Evolutionary conservation across 2,113 vertebrate species (phyloP), one percentile per base, ranked within the genome.

Genomic region (Corvus cornix): DNA sequence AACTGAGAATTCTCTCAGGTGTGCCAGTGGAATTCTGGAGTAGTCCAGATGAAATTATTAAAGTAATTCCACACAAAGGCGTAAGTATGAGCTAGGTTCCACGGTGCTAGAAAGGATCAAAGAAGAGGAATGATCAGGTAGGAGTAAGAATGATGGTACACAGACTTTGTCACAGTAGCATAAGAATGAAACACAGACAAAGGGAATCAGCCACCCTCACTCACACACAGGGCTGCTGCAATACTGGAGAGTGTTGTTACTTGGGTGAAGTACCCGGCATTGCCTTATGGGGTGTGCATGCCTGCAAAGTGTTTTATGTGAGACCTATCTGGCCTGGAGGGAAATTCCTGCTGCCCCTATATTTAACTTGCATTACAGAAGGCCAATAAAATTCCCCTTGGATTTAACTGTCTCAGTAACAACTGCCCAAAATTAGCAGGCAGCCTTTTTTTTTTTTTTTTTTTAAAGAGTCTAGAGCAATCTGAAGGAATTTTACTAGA

Each of bases 261-360:
- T 91, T 9, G 21, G 77, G 52, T 48, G 68, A 90, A 93, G 92
- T 75, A 56, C 83, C 93, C 56, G 0, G 90, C 86, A 58, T 96
- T 82, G 75, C 82, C 85, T 93, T 92, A 85, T 56, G 76, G 94
- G 91, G 59, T 82, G 60, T 94, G 84, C 90, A 73, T 90, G 92
- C 84, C 76, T 93, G 64, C 78, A 96, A 90, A 96, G 89, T 96
- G 95, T 94, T 96, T 96, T 66, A 52, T 91, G 79, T 94, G 87
- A 86, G 96, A 76, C 89, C 92, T 95, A 51, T 94, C 91, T 95
- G 84, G 87, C 94, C 90, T 58, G n/a, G 58, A 95, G 90, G 91
- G 81, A 91, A 96, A 97, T 97, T 96, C 95, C 67, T 97, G 59
- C 55, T 95, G 88, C 55, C 92, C 93, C 81, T 97, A 95, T 96